phyloP scores from a whole-genome alignment of 2,888 invertebrate genomes.

The Lampropteryx suffumata region DNA sequence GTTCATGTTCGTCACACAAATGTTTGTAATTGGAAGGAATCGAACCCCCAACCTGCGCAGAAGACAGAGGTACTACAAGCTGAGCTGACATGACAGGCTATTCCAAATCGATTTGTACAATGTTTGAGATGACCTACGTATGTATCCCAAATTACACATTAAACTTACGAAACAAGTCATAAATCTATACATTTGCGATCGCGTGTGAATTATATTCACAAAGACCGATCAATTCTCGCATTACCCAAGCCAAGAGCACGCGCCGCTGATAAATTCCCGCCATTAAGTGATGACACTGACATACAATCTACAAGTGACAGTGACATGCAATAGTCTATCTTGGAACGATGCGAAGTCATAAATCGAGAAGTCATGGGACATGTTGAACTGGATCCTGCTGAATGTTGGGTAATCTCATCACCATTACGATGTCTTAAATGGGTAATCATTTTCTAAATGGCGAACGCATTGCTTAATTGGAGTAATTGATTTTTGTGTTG shows the following conservation, averaged over 20 bases:
- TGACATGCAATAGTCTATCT: conserved; percentile 28
- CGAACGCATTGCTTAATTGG: conserved; percentile 28
- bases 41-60: too few species aligned
- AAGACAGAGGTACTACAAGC: too few species aligned
- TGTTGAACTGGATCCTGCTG: conserved; percentile 16
- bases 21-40: too few species aligned
- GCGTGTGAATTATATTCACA: conserved; percentile 52
- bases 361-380: conserved; percentile 2
- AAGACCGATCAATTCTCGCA: conserved; percentile 33
- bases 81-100: too few species aligned
- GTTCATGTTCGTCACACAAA: too few species aligned
- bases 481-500: conserved; percentile 31
- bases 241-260: conserved; percentile 28
- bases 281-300: conserved; percentile 46
- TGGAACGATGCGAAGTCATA: neutral
- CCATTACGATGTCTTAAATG: conserved; percentile 18
- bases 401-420: conserved; percentile 26
- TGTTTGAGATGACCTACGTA: conserved; percentile 28
- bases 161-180: conserved; percentile 33
- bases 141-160: conserved; percentile 25
- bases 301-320: conserved; percentile 32
- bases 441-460: conserved; percentile 26
- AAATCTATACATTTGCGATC: conserved; percentile 40
- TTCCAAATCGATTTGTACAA: too few species aligned
- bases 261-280: conserved; percentile 28